Evolutionary conservation across 92 coral and sea anemone genomes (phyloP).

Genomic region (Phenganax marumi): DNA sequence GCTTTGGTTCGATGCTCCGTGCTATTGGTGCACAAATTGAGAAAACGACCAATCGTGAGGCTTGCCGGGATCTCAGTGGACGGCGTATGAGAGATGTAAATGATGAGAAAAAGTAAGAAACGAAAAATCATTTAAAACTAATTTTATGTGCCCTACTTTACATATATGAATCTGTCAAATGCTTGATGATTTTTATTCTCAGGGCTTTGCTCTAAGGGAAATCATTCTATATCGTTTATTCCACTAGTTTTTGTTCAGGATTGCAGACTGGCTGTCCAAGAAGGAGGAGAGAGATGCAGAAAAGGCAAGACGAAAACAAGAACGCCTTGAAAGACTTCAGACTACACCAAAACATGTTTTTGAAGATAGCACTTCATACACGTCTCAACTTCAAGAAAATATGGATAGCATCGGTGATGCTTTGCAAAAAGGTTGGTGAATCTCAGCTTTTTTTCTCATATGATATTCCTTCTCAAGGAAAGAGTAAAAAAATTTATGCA

Average conservation of each 20-base stretch:
- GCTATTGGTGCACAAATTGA: constrained; percentile 99
- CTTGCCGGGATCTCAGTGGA: constrained; percentile 96
- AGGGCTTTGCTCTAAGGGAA: too few relatives aligned
- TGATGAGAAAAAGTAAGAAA: constrained; percentile 89
- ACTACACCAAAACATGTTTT: constrained; percentile 79
- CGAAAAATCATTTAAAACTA: too few relatives aligned
- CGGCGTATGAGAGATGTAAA: constrained; percentile 96
- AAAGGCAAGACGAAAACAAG: constrained; percentile 71
- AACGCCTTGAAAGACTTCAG: constrained; percentile 66
- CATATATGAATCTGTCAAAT: too few relatives aligned
- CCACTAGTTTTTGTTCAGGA: constrained; percentile 50
- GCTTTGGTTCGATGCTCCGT: constrained; percentile 97
- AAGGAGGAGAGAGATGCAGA: constrained; percentile 91
- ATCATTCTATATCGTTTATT: too few relatives aligned
- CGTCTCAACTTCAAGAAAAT: constrained; percentile 82
- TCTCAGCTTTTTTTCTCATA: not conserved
- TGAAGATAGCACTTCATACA: constrained; percentile 81
- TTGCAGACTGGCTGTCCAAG: constrained; percentile 97
- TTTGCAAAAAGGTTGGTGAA: constrained; percentile 75
- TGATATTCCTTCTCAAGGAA: not conserved
- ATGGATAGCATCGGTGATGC: constrained; percentile 84
- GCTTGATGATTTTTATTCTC: too few relatives aligned
- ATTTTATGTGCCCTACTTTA: too few relatives aligned
- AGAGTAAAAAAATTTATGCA: not conserved
- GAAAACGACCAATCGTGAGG: constrained; percentile 96